These are phyloP conservation scores for Drosophila putrida DNA, from an alignment of 2,888 invertebrate species.

Conservation along the genomic window DNA sequence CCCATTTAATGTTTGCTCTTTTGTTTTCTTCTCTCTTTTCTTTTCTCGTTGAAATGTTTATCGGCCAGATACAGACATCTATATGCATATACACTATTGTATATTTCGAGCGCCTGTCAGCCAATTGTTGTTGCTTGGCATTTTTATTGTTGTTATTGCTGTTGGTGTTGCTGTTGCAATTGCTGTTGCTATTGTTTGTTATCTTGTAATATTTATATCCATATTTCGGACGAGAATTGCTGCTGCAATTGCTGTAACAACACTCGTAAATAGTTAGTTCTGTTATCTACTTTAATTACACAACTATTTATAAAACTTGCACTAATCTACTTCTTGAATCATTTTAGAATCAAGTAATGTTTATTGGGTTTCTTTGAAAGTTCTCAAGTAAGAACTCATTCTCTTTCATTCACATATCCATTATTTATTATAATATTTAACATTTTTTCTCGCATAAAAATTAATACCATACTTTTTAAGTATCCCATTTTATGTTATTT, in stretches of 20 bases:
- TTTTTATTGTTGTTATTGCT: constrained; percentile 21
- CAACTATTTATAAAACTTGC: neutral
- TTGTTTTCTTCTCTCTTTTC: neutral
- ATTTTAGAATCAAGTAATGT: neutral
- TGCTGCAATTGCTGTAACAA: constrained; percentile 25
- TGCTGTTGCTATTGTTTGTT: constrained; percentile 25
- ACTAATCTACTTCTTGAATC: neutral
- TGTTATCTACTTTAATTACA: neutral
- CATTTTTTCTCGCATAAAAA: neutral
- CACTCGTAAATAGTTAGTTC: constrained; percentile 15
- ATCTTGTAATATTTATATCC: constrained; percentile 38
- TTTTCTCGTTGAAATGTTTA: constrained; percentile 50
- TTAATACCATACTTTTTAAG: no score
- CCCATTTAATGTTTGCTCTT: constrained; percentile 29
- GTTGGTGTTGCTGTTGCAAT: constrained; percentile 8
- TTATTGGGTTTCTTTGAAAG: neutral
- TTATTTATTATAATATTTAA: neutral
- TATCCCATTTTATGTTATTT: neutral
- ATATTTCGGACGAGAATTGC: constrained; percentile 25
- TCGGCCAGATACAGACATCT: constrained; percentile 28
- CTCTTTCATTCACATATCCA: no score
- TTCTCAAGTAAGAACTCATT: no score
- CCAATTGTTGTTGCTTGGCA: constrained; percentile 19
- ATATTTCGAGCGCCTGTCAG: constrained; percentile 44
- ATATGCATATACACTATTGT: constrained; percentile 1